Percentiles rank a stretch among this genome's conserved stretches.
These are phyloP conservation scores for Gerris lacustris DNA, from an alignment of 2,888 invertebrate species.

Conservation along the genomic window DNA sequence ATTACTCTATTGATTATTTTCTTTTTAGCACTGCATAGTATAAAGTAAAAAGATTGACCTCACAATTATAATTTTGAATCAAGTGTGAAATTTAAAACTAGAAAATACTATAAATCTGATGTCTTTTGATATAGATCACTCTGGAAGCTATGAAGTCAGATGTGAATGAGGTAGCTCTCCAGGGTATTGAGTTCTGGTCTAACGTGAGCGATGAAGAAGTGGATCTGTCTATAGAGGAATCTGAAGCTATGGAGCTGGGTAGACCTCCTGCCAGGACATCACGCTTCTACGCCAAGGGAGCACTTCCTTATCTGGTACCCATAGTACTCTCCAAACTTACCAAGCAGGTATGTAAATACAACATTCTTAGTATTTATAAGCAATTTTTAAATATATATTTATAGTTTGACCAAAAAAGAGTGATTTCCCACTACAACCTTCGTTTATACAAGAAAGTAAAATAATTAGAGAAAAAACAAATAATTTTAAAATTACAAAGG, in stretches of 20 bases:
- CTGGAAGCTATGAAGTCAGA: slow-evolving; percentile 97
- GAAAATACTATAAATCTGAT: too few relatives aligned
- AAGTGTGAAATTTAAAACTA: too few relatives aligned
- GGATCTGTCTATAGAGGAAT: slow-evolving; percentile 84
- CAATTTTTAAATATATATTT: neutral
- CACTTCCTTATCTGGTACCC: slow-evolving; percentile 86
- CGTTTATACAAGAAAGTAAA: too few relatives aligned
- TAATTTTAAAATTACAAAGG: too few relatives aligned
- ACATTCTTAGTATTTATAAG: neutral
- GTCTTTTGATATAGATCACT: slow-evolving; percentile 54
- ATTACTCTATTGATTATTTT: too few relatives aligned
- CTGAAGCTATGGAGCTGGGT: slow-evolving; percentile 87
- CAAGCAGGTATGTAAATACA: slow-evolving; percentile 51
- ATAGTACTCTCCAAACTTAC: slow-evolving; percentile 86
- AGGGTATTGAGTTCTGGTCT: slow-evolving; percentile 99
- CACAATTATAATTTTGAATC: too few relatives aligned
- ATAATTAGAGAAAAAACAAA: too few relatives aligned
- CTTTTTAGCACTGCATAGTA: too few relatives aligned
- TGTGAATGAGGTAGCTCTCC: slow-evolving; percentile 87
- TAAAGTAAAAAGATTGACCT: too few relatives aligned
- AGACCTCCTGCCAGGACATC: slow-evolving; percentile 86
- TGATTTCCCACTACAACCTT: too few relatives aligned
- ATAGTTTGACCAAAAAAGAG: neutral
- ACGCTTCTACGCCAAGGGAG: slow-evolving; percentile 95
- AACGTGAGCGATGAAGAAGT: slow-evolving; percentile 99